Base-by-base conservation (phyloP, 2,797 vertebrate genomes). In the Oryzias dopingdopingensis region DNA sequence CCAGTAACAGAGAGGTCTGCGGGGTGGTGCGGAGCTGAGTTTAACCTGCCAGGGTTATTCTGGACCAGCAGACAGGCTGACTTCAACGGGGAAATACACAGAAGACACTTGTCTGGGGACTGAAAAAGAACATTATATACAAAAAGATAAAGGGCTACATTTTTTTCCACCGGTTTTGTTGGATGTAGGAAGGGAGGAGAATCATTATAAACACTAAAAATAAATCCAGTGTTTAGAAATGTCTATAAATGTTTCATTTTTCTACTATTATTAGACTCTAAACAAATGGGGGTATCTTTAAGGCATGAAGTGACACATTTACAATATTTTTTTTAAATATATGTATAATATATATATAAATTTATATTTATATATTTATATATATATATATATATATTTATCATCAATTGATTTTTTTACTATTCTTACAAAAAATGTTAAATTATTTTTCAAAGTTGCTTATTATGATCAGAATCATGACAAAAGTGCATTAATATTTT, bases 1-100 rank as follows among this genome's bases (percentile, higher is more conserved):
- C 81, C 85, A 79, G 84, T 84, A 87, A 85, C 86, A 86, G 81
- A 81, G 76, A 75, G 69, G 80, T 67, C 80, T 77, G 76, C 51
- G 18, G 76, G 67, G 68, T 82, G 75, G 79, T 70, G 82, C 73
- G n/a, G 76, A 64, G 68, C 81, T 74, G 78, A 70, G 81, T 77
- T 62, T 74, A 84, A 80, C 81, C 65, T 81, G 67, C 50, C 65
- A 74, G 82, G 75, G 81, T 83, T 86, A 86, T 87, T 87, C 76
- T 80, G 74, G 73, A 77, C 67, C 58, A 49, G 82, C 80, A 84
- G 79, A 88, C 82, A 29, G 74, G 69, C 77, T 58, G 77, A 79
- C 63, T 72, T 77, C 59, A 67, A 82, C 63, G 54, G 66, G 65
- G 74, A 85, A 80, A 83, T 70, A 86, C 56, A 81, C 62, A 83